Conservation (phyloP, 2,797 vertebrate species). For the Chiroxiphia lanceolata region DNA sequence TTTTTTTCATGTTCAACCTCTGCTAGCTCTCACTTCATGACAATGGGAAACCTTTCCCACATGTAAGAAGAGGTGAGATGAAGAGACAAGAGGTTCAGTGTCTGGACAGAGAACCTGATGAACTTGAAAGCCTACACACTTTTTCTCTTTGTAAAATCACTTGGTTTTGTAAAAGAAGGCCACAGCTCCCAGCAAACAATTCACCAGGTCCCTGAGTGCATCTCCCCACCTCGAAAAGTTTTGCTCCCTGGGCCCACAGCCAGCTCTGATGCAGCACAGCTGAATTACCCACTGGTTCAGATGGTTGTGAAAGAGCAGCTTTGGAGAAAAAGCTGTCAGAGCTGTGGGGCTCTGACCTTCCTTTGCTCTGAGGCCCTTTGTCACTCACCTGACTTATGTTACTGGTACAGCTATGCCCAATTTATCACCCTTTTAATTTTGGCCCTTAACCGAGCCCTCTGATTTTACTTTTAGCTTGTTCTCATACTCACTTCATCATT, state of each 20-base stretch:
- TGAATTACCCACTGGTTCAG: neutral
- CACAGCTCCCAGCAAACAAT: neutral
- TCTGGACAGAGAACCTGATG: neutral
- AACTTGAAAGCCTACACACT: accelerated
- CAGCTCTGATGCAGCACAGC: neutral
- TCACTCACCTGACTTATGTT: neutral
- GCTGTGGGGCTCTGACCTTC: neutral
- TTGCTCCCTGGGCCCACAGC: neutral
- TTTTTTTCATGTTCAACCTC: neutral
- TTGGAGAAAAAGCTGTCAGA: neutral
- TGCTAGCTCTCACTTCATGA: neutral
- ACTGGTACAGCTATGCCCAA: neutral
- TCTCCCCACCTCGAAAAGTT: neutral
- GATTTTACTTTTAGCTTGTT: neutral
- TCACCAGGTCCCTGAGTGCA: neutral
- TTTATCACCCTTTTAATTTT: neutral
- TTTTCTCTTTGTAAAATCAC: neutral
- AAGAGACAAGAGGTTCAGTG: neutral
- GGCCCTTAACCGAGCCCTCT: neutral
- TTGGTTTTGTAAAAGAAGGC: neutral
- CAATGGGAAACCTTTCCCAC: neutral
- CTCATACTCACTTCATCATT: neutral
- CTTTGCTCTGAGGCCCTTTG: neutral
- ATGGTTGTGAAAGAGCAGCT: neutral
- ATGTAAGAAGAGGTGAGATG: neutral